Conservation (phyloP, 2,888 invertebrate species). For the Leptinotarsa haldemani region DNA sequence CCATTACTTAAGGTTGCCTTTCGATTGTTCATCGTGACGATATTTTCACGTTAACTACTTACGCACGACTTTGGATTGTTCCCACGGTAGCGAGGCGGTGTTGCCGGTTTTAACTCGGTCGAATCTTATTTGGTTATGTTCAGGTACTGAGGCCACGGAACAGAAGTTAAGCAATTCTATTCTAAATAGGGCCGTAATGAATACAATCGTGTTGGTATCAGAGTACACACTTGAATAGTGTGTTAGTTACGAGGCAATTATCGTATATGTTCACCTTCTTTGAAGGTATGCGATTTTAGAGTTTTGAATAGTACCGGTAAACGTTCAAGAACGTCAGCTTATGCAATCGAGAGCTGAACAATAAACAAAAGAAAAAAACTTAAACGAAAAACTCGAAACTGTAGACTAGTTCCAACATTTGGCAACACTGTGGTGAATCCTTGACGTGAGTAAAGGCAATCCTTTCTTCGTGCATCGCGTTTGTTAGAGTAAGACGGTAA, state of each 20-base stretch:
- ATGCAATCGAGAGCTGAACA: neutral
- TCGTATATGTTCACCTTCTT: neutral
- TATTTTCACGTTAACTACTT: conserved; percentile 61
- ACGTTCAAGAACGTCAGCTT: neutral
- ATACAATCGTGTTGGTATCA: neutral
- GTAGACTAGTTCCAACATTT: neutral
- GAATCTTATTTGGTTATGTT: conserved; percentile 2
- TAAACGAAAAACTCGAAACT: neutral
- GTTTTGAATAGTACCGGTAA: neutral
- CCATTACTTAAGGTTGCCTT: conserved; percentile 37
- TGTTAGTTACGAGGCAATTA: neutral
- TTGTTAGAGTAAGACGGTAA: conserved; percentile 23
- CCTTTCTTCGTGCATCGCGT: conserved; percentile 30
- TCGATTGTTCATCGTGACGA: conserved; percentile 48
- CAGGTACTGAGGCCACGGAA: neutral
- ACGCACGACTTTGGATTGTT: conserved; percentile 58
- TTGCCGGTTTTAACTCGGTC: conserved; percentile 27
- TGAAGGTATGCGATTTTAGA: neutral
- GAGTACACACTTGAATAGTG: neutral
- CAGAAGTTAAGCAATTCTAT: neutral
- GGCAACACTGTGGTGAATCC: conserved; percentile 32
- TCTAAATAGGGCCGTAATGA: neutral
- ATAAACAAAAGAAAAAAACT: neutral
- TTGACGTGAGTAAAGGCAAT: conserved; percentile 30
- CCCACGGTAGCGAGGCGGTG: conserved; percentile 57